Evolutionary conservation across 2,797 vertebrate genomes (phyloP).

Genomic region (Aselliscus stoliczkanus): DNA sequence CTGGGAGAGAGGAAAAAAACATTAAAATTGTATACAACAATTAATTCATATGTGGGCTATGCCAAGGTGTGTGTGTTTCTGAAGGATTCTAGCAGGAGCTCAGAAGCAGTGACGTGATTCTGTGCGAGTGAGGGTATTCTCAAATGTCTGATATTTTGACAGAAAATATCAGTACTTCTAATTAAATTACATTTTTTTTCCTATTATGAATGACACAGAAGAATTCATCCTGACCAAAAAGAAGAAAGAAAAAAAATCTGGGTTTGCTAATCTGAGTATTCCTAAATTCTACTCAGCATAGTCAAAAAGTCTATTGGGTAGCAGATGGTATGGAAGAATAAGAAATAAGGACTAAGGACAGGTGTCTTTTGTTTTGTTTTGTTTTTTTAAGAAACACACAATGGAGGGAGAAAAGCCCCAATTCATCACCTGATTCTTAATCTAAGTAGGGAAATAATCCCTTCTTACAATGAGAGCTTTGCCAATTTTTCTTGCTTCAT

Average conservation of each 20-base stretch:
- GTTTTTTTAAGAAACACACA: background rate
- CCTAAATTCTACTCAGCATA: background rate
- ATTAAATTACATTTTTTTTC: background rate
- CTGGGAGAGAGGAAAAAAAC: slow-evolving; percentile 6
- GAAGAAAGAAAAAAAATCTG: background rate
- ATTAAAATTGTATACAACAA: background rate
- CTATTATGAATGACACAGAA: background rate
- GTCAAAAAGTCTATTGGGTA: background rate
- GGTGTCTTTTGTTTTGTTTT: background rate
- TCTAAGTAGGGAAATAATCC: background rate
- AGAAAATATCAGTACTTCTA: background rate
- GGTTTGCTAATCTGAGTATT: background rate
- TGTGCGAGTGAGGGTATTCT: background rate
- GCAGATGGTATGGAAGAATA: background rate
- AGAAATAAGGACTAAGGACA: background rate
- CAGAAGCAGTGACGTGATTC: background rate
- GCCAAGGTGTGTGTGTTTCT: background rate
- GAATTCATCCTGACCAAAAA: background rate
- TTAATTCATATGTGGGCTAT: background rate
- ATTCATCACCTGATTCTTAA: background rate
- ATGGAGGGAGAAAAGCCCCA: background rate
- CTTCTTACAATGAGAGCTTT: background rate
- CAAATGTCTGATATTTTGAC: background rate
- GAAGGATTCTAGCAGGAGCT: slow-evolving; percentile 1
- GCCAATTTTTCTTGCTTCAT: background rate